Conservation (phyloP, 2,113 vertebrate species). For the Otocyon megalotis region DNA sequence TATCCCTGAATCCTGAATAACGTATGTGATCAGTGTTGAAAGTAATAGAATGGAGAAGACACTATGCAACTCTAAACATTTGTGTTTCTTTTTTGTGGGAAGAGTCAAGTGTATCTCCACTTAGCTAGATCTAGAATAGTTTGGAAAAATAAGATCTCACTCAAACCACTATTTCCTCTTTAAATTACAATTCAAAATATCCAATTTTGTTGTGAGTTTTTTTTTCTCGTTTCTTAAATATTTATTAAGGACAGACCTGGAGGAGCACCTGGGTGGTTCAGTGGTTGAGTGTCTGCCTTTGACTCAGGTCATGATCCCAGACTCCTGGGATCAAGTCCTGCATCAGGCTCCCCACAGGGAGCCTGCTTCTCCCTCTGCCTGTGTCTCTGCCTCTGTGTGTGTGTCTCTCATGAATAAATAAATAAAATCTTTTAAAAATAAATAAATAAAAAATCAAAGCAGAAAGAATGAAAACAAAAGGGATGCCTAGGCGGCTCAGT, state of each 20-base stretch:
- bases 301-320: neutral
- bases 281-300: neutral
- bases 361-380: too few relatives aligned
- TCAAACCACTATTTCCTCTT: neutral
- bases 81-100: neutral
- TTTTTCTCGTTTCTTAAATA: constrained; percentile 18
- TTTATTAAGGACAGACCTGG: neutral
- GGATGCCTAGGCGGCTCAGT: too few relatives aligned
- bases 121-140: constrained; percentile 55
- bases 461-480: too few relatives aligned
- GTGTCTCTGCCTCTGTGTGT: too few relatives aligned
- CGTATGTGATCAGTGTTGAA: neutral
- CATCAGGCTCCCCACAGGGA: neutral
- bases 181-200: neutral
- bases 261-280: neutral
- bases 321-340: neutral
- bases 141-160: constrained; percentile 1
- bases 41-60: neutral
- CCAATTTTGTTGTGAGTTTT: neutral
- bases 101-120: neutral
- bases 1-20: constrained; percentile 66
- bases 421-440: too few relatives aligned
- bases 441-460: too few relatives aligned
- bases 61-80: neutral
- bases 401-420: too few relatives aligned